Base-by-base conservation (phyloP, 2,797 vertebrate genomes). In the Myripristis jacobus region DNA sequence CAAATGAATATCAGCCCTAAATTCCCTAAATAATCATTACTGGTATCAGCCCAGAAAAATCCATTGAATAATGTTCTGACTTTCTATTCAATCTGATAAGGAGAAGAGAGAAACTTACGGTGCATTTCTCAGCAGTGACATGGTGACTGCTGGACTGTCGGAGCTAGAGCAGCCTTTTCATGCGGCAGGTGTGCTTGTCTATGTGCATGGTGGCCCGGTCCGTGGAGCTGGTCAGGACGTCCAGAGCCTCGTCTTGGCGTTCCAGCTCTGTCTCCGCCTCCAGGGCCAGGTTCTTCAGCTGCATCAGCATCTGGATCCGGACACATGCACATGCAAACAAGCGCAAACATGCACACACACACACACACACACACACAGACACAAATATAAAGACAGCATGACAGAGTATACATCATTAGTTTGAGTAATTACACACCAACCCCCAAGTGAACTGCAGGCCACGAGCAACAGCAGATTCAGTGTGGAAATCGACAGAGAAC, bases 241-340 rank as follows among this genome's bases (percentile, higher is more conserved):
- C 96, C 51, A 99, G 92, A 7, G 92, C 92, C 48, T 97, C 96
- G 0, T 98, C 97, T 86, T 99, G 98, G 1, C 95, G 87, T 52
- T 98, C 96, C 85, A 99, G 92, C 88, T 99, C 97, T 0, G 92
- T 92, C 66, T 98, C 96, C 0, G 96, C 92, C 72, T 98, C 97
- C 90, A 98, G 86, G 29, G 96, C 96, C 0, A 99, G 93, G 73
- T 88, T 92, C 89, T 97, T 98, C 84, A 98, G 92, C 81, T 96
- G 96, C 90, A 93, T 85, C 34, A 99, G 93, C 87, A 98, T 97
- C 97, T 99, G 89, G 22, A 27, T 51, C 66, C 29, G 67, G 44
- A 77, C 57, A 68, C 34, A 74, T 46, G 75, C 55, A 53, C 56
- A 43, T 44, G 53, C 29, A 81, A 36, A 41, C 66, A 24, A 48